These are phyloP conservation scores for Xyrichtys novacula DNA, from an alignment of 2,797 vertebrate species.

Conservation along the genomic window DNA sequence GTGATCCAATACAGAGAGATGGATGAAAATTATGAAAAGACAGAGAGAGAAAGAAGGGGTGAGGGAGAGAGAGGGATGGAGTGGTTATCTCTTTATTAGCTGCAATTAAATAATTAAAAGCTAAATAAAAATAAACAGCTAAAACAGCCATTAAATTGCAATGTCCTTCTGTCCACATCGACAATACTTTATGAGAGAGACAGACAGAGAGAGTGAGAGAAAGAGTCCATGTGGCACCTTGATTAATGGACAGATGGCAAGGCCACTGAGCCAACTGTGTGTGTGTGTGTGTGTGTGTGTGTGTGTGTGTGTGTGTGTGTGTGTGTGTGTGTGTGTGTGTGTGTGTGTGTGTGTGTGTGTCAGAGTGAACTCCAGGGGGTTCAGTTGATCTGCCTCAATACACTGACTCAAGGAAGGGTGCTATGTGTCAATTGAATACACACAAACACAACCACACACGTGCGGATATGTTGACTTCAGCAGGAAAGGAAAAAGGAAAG, in stretches of 20 bases:
- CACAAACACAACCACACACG: slow-evolving; percentile 19
- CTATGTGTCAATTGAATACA: slow-evolving; percentile 42
- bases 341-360: slow-evolving; percentile 24
- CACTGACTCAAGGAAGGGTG: slow-evolving; percentile 56
- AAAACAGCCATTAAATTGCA: slow-evolving; percentile 57
- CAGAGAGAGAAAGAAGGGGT: background rate
- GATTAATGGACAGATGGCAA: slow-evolving; percentile 84
- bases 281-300: slow-evolving; percentile 30
- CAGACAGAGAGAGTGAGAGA: slow-evolving; percentile 26
- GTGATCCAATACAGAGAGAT: slow-evolving; percentile 8
- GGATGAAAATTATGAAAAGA: slow-evolving; percentile 6
- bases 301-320: slow-evolving; percentile 22
- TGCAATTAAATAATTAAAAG: slow-evolving; percentile 47
- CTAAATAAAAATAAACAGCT: slow-evolving; percentile 52
- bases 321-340: slow-evolving; percentile 28
- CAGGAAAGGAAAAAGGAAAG: slow-evolving; percentile 4
- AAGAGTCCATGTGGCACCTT: slow-evolving; percentile 79
- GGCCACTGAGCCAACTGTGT: slow-evolving; percentile 72
- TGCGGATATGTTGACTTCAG: slow-evolving; percentile 42
- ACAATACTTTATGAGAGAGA: slow-evolving; percentile 46
- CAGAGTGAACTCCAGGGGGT: slow-evolving; percentile 62
- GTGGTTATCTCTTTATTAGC: slow-evolving; percentile 52
- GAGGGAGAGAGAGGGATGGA: background rate
- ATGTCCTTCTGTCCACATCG: slow-evolving; percentile 56
- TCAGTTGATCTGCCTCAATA: slow-evolving; percentile 62